Evolutionary conservation across 1,140 invertebrate genomes (phyloP).

Genomic region (Bicyclus anynana): DNA sequence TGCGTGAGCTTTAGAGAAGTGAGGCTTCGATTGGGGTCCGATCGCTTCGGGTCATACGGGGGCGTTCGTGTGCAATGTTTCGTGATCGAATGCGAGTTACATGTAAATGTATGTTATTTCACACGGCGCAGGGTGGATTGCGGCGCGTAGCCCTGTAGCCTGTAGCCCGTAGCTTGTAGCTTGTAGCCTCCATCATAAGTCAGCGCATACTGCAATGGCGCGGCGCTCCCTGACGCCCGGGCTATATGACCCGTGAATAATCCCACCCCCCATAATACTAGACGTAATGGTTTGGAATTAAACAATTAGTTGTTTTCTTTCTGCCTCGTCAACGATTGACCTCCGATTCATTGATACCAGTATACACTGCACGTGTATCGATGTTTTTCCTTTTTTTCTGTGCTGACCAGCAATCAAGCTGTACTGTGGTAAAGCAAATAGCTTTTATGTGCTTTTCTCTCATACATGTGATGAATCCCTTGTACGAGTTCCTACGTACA

Average conservation of each 20-base stretch:
- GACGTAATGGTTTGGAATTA: conserved; percentile 73
- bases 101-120: conserved; percentile 30
- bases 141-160: conserved; percentile 3
- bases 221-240: conserved; percentile 49
- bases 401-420: conserved; percentile 6
- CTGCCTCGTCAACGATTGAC: conserved; percentile 64
- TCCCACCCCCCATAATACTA: conserved; percentile 61
- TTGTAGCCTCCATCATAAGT: conserved; percentile 33
- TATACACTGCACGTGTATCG: no score
- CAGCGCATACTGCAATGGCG: conserved; percentile 40
- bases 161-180: neutral
- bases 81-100: conserved; percentile 19
- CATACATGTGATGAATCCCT: neutral
- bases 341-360: conserved; percentile 32
- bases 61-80: conserved; percentile 12
- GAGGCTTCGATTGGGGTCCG: neutral
- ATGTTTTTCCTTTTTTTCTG: conserved; percentile 16
- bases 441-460: neutral
- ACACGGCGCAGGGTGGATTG: conserved; percentile 24
- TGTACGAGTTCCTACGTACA: neutral
- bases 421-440: neutral
- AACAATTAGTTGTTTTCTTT: conserved; percentile 75
- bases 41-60: conserved; percentile 1
- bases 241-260: conserved; percentile 72
- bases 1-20: neutral